Base-by-base conservation (phyloP, 2,113 vertebrate genomes). In the Boleophthalmus pectinirostris region DNA sequence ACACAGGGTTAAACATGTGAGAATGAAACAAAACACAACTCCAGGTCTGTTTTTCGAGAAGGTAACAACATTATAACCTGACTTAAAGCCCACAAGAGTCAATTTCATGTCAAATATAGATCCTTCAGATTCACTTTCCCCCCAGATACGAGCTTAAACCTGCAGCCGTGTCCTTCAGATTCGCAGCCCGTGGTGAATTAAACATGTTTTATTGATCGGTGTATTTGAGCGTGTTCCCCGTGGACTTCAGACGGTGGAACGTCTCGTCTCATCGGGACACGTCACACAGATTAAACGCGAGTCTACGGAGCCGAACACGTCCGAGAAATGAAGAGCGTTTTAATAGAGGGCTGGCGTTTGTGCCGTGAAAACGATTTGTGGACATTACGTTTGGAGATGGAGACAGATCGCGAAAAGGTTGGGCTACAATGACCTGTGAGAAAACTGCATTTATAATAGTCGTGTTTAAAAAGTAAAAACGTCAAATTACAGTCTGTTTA, bases 151-250 rank as follows among this genome's bases (percentile, higher is more conserved):
- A n/a, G n/a, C n/a, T n/a, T n/a, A n/a, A n/a, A n/a, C n/a, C n/a
- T n/a, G n/a, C n/a, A 38, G 35, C 35, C 9, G 54, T 49, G 71
- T 29, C 15, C 24, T 84, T 87, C 68, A 10, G 45, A 73, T 43
- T 43, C 33, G 35, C 35, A 57, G 13, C 47, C 73, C 38, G 43
- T 69, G 77, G 89, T 89, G 90, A 79, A 86, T 90, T 90, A 87
- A 88, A 89, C 87, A 86, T 85, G 85, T n/a, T 77, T 61, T 69
- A 92, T 92, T 84, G 90, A 91, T 91, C 68, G 71, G 77, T 2
- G 16, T 7, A 21, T 80, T 79, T 83, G 78, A 20, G 78, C 54
- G 72, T 83, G 82, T 74, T 85, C 75, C 87, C 45, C 45, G 73
- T 73, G 80, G 45, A 60, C 25, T 68, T 38, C 35, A 38, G 35